Evolutionary conservation across 2,113 vertebrate species (phyloP).

Genomic region (Oreochromis tanganicae): DNA sequence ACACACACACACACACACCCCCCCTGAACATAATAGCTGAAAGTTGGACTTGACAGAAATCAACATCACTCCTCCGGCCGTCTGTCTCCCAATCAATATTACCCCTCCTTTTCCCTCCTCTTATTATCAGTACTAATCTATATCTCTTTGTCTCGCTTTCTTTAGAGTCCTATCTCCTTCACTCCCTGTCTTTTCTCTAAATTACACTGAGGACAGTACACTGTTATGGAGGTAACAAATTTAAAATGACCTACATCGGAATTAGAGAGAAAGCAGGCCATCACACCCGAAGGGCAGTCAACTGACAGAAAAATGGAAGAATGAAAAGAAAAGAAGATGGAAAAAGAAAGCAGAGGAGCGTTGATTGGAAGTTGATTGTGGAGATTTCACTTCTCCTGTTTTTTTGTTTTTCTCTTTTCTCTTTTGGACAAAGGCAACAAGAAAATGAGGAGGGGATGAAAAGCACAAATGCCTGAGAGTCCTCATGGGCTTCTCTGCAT

Average conservation of each 20-base stretch:
- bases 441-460: neutral
- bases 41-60: constrained; percentile 95
- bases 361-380: constrained; percentile 81
- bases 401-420: constrained; percentile 57
- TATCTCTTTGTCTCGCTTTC: constrained; percentile 93
- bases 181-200: constrained; percentile 72
- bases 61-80: constrained; percentile 80
- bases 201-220: constrained; percentile 77
- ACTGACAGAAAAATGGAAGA: neutral
- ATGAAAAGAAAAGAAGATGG: constrained; percentile 11
- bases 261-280: constrained; percentile 74
- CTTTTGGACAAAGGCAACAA: constrained; percentile 60
- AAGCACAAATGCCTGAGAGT: constrained; percentile 27
- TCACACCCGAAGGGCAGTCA: constrained; percentile 54
- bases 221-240: constrained; percentile 74
- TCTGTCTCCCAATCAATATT: constrained; percentile 85
- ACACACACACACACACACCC: neutral
- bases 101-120: constrained; percentile 73
- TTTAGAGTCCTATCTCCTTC: constrained; percentile 76
- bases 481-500: constrained; percentile 82
- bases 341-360: constrained; percentile 46
- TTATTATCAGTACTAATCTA: constrained; percentile 89
- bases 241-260: constrained; percentile 85
- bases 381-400: constrained; percentile 79
- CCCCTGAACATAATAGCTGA: constrained; percentile 82